Base-by-base conservation (phyloP, 2,113 vertebrate genomes). In the Tetrao urogallus region DNA sequence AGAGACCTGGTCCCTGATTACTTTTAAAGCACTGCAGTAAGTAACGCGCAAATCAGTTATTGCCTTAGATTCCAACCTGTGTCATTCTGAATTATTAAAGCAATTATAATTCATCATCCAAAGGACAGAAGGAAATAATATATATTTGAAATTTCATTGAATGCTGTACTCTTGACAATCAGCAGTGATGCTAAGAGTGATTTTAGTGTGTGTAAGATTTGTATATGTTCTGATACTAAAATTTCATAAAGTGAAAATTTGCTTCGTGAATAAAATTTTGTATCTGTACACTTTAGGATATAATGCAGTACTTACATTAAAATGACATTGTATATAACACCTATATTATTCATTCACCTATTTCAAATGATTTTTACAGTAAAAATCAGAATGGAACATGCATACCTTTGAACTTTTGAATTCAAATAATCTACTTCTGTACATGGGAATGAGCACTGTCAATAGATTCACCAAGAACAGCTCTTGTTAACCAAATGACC, bases 41-140 rank as follows among this genome's bases (percentile, higher is more conserved):
- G 94, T 90, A 81, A 94, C 88, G 36, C 47, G 76, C 82, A 90
- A 80, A 69, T 82, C 9, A 27, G 60, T 95, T 95, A 93, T 94
- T 95, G 76, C 76, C 72, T 91, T 77, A 69, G 92, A 88, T 91
- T 94, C 47, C 81, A 91, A 95, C 94, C 88, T 74, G 85, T 91
- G 79, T 74, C 83, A 69, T 76, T 82, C 70, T 95, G 77, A 88
- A 90, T 96, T 94, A 94, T 94, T 94, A 95, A 96, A 92, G 76
- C 81, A 88, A 86, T 96, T 94, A 65, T 88, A 96, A 95, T 92
- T 95, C 63, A 65, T 77, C 34, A 61, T 94, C 93, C 80, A 75
- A 48, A 89, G 83, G 83, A 65, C 76, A 61, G 57, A 78, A 90
- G 73, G 80, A 95, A 90, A 86, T 84, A 88, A 90, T 90, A 71